Evolutionary conservation across 2,888 invertebrate genomes (phyloP).

Genomic region (Bombyx huttoni): DNA sequence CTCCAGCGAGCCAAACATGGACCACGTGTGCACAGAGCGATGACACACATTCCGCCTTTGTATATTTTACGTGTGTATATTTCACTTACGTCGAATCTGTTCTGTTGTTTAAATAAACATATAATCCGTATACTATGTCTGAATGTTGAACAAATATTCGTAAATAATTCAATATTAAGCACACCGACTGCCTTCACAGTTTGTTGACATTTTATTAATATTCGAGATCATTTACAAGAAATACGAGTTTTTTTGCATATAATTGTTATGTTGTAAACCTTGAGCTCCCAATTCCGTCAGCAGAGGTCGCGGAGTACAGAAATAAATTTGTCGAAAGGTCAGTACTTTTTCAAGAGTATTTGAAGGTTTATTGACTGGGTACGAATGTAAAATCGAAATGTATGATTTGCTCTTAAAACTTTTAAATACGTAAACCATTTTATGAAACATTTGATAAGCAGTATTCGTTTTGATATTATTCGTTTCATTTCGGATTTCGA

Average conservation of each 20-base stretch:
- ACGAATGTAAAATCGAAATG: not conserved
- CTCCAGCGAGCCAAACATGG: constrained; percentile 15
- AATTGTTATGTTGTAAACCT: constrained; percentile 37
- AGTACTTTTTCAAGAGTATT: constrained; percentile 2
- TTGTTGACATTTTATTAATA: constrained; percentile 42
- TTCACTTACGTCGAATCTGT: not conserved
- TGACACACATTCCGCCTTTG: constrained; percentile 7
- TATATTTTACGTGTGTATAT: not conserved
- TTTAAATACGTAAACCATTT: not conserved
- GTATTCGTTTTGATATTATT: too few relatives aligned
- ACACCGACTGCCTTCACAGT: constrained; percentile 33
- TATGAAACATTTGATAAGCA: too few relatives aligned
- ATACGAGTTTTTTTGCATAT: constrained; percentile 39
- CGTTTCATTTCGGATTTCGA: too few relatives aligned
- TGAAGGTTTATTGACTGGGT: not conserved
- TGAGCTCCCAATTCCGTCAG: constrained; percentile 31
- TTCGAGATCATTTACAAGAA: constrained; percentile 16
- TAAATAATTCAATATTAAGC: not conserved
- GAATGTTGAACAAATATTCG: not conserved
- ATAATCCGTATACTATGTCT: not conserved
- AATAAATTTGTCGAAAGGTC: constrained; percentile 15
- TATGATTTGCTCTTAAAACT: not conserved
- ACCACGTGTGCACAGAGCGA: constrained; percentile 10
- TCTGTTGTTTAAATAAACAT: not conserved
- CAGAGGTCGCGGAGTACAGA: constrained; percentile 39